phyloP scores from a whole-genome alignment of 2,797 vertebrate genomes.

The Tragopan temminckii region DNA sequence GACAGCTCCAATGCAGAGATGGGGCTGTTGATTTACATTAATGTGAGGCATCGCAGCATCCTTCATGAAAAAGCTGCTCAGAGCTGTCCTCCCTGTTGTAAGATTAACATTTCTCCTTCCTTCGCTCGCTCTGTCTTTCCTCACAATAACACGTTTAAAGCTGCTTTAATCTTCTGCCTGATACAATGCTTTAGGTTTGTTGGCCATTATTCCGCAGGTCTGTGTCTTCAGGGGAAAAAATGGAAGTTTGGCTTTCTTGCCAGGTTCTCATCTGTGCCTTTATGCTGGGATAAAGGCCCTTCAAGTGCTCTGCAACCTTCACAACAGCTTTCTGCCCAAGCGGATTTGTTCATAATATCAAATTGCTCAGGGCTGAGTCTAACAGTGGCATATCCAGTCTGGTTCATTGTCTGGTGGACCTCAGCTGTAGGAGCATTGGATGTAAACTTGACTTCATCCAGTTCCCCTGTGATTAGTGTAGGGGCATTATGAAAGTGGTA shows the following conservation, averaged over 20 bases:
- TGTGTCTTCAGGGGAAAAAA: background rate
- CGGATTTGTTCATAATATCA: background rate
- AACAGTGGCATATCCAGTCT: background rate
- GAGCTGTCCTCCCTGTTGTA: background rate
- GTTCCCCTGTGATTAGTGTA: background rate
- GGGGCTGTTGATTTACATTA: background rate
- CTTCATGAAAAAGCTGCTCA: background rate
- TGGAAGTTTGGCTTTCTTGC: background rate
- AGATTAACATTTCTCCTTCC: background rate
- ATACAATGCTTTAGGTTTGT: background rate
- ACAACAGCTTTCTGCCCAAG: constrained; percentile 20
- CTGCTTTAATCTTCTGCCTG: background rate
- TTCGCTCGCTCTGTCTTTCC: background rate
- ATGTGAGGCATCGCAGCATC: background rate
- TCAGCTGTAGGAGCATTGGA: background rate
- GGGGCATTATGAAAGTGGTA: background rate
- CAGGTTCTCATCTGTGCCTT: fast-evolving
- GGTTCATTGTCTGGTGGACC: background rate
- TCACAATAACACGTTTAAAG: background rate
- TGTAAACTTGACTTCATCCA: background rate
- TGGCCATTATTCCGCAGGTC: fast-evolving
- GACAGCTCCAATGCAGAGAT: background rate
- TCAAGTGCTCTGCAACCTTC: constrained; percentile 41
- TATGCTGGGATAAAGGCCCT: background rate
- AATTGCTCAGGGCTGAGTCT: background rate